Evolutionary conservation across 2,797 vertebrate species (phyloP).

Genomic region (Natrix natrix): DNA sequence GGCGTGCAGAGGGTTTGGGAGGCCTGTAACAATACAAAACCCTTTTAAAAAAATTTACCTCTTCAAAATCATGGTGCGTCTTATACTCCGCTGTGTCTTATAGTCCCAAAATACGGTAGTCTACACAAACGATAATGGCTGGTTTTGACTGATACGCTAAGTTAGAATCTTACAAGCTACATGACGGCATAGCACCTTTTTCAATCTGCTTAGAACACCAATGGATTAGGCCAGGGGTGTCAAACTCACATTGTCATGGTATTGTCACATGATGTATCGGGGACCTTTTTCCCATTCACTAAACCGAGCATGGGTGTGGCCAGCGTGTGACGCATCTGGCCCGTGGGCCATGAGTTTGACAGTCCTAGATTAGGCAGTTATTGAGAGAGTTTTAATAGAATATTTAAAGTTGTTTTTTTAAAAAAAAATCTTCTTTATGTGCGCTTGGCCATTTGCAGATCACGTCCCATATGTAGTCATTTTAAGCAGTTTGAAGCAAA

Average conservation of each 20-base stretch:
- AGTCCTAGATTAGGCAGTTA: fast-evolving
- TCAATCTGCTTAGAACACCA: neutral
- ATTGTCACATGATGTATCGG: too few species aligned
- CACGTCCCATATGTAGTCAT: neutral
- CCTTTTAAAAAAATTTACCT: too few species aligned
- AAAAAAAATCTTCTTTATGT: neutral
- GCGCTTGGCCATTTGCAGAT: neutral
- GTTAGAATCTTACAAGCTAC: neutral
- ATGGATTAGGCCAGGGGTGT: neutral
- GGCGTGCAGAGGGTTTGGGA: too few species aligned
- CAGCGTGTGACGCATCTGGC: too few species aligned
- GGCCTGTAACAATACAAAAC: too few species aligned
- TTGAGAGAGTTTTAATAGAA: fast-evolving
- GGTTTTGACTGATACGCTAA: neutral
- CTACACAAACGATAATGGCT: neutral
- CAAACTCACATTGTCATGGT: too few species aligned
- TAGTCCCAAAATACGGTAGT: too few species aligned
- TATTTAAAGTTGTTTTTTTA: neutral
- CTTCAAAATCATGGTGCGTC: too few species aligned
- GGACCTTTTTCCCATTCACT: too few species aligned
- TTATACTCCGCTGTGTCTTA: too few species aligned
- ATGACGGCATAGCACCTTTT: neutral
- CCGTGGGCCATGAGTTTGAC: too few species aligned
- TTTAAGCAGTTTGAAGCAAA: neutral
- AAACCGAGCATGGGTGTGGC: too few species aligned